A percentile compares a stretch with the other conserved stretches of the same genome.
Conservation (phyloP, 2,113 vertebrate genomes). For the Nansenia antarctica region DNA sequence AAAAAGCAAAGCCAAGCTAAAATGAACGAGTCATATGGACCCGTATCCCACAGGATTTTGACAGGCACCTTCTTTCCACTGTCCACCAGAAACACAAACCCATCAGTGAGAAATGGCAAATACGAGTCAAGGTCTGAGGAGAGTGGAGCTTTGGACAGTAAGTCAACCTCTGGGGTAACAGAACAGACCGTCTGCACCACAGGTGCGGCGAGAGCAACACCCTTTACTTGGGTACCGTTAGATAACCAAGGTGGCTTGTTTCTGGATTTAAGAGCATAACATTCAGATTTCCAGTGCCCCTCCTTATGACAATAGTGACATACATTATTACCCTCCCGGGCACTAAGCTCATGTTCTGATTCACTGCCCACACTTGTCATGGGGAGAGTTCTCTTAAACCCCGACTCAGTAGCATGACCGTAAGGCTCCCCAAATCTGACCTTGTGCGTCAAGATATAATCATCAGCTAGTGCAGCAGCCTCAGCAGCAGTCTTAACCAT, state of each 20-base stretch:
- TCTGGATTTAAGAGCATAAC: too few relatives aligned
- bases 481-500: not conserved
- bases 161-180: not conserved
- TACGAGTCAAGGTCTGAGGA: not conserved
- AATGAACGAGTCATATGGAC: not conserved
- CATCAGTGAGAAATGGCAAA: not conserved
- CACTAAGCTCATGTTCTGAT: not conserved
- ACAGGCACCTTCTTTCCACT: not conserved
- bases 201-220: not conserved
- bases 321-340: too few relatives aligned
- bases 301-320: not conserved
- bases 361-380: not conserved
- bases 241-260: too few relatives aligned
- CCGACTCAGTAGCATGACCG: not conserved
- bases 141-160: not conserved
- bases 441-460: not conserved
- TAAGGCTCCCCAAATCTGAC: not conserved
- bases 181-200: not conserved
- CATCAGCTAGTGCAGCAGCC: slow-evolving; percentile 5
- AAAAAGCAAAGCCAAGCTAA: not conserved
- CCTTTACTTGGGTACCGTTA: not conserved
- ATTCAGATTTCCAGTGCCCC: not conserved
- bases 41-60: not conserved
- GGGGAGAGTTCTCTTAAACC: not conserved
- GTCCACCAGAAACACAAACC: not conserved